Percentiles rank a stretch among this genome's conserved stretches.
Evolutionary conservation across 1,140 invertebrate genomes (phyloP).

Genomic region (Cydia splendana): DNA sequence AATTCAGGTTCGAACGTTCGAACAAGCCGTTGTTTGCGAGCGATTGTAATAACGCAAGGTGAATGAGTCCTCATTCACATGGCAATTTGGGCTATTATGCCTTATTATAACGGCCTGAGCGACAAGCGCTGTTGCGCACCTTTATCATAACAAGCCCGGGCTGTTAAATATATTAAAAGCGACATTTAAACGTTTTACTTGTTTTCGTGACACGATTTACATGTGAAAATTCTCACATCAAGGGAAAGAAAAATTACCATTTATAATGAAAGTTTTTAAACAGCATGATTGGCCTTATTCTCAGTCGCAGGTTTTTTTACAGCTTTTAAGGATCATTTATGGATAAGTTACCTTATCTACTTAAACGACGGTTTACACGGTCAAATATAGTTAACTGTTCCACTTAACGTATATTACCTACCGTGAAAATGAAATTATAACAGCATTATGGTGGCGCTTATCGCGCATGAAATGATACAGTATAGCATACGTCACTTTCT

Average conservation of each 20-base stretch:
- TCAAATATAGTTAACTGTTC: too few species aligned
- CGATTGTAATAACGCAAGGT: slow-evolving; percentile 39
- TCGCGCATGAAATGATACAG: too few species aligned
- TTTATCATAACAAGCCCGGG: slow-evolving; percentile 1
- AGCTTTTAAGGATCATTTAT: neutral
- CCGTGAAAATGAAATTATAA: neutral
- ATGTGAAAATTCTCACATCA: slow-evolving; percentile 22
- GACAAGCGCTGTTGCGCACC: slow-evolving; percentile 40
- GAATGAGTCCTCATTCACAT: slow-evolving; percentile 51
- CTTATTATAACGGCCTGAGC: slow-evolving; percentile 49
- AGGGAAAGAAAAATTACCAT: too few species aligned
- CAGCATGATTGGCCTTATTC: neutral
- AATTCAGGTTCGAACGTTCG: neutral
- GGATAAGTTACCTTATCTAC: too few species aligned
- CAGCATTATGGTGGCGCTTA: too few species aligned
- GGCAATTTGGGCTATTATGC: slow-evolving; percentile 55
- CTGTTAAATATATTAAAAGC: slow-evolving; percentile 13
- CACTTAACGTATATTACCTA: too few species aligned
- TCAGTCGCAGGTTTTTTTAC: too few species aligned
- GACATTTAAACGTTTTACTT: neutral
- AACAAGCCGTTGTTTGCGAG: neutral
- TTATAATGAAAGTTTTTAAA: neutral
- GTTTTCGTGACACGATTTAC: neutral
- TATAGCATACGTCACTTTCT: too few species aligned
- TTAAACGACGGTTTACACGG: too few species aligned